phyloP scores from a whole-genome alignment of 2,113 vertebrate genomes.

The Triplophysa dalaica region DNA sequence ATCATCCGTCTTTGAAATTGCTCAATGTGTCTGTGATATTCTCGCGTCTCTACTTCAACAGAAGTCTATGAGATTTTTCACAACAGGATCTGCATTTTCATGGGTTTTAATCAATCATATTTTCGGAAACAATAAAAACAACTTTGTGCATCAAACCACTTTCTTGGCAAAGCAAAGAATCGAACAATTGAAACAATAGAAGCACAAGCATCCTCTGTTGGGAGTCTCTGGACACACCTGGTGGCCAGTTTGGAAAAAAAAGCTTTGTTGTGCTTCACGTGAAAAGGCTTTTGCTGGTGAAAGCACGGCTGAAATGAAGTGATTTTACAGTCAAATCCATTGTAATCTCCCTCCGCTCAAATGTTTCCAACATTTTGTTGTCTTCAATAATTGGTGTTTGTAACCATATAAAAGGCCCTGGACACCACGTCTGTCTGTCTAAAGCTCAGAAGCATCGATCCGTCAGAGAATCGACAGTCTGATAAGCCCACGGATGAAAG shows the following conservation, averaged over 20 bases:
- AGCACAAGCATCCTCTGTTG: background rate
- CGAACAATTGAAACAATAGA: no score
- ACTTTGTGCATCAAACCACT: no score
- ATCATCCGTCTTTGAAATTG: no score
- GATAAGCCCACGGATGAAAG: background rate
- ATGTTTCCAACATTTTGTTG: background rate
- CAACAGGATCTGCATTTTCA: no score
- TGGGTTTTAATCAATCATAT: no score
- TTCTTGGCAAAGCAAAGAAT: no score
- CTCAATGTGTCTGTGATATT: no score
- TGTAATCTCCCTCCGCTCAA: background rate
- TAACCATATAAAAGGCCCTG: background rate
- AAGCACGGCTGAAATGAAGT: background rate
- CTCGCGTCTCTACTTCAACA: no score
- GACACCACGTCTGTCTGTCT: background rate
- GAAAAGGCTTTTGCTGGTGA: slow-evolving; percentile 25
- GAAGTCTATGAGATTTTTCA: no score
- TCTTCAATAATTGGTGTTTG: background rate
- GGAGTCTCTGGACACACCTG: slow-evolving; percentile 11
- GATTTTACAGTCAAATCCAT: background rate
- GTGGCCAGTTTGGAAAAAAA: background rate
- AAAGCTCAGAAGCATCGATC: slow-evolving; percentile 11
- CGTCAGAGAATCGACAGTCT: background rate
- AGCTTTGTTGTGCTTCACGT: slow-evolving; percentile 7
- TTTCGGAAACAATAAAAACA: no score